Conservation (phyloP, 1,140 invertebrate species). For the Zaprionus camerounensis region DNA sequence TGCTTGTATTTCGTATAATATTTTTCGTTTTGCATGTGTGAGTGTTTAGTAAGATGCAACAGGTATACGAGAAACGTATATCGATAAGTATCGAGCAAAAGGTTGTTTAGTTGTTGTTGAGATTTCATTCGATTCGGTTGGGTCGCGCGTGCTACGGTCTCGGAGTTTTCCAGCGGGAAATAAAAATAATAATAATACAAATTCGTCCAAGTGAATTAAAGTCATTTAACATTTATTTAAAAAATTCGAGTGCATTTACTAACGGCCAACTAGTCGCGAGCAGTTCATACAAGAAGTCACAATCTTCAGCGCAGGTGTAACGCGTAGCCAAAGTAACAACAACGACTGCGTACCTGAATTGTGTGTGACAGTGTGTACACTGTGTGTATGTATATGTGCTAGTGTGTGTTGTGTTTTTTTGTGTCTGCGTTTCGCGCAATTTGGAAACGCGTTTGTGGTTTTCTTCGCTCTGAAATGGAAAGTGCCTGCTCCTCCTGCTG, state of each 20-base stretch:
- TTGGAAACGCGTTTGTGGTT: constrained; percentile 67
- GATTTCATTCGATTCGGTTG: constrained; percentile 44
- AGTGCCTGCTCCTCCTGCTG: constrained; percentile 44
- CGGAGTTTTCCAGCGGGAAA: constrained; percentile 31
- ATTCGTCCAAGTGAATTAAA: neutral
- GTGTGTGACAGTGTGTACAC: constrained; percentile 13
- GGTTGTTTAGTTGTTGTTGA: constrained; percentile 46
- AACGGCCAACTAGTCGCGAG: neutral
- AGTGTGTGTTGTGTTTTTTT: constrained; percentile 18
- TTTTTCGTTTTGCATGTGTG: constrained; percentile 1
- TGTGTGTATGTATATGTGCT: constrained; percentile 14
- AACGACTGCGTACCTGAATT: constrained; percentile 42
- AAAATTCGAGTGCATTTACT: constrained; percentile 7
- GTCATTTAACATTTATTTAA: constrained; percentile 9
- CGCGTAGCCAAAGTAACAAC: constrained; percentile 47
- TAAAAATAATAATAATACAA: constrained; percentile 18
- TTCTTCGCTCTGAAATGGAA: constrained; percentile 64
- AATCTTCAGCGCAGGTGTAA: constrained; percentile 48
- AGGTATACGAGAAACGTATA: constrained; percentile 28
- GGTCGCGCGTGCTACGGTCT: constrained; percentile 24
- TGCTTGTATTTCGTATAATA: neutral
- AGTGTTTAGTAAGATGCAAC: constrained; percentile 33
- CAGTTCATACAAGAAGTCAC: neutral
- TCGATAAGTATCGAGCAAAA: constrained; percentile 37
- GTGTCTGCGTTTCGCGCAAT: constrained; percentile 34